A percentile compares a stretch with the other conserved stretches of the same genome.
These are phyloP conservation scores for Archocentrus centrarchus DNA, from an alignment of 2,113 vertebrate species.

Conservation along the genomic window DNA sequence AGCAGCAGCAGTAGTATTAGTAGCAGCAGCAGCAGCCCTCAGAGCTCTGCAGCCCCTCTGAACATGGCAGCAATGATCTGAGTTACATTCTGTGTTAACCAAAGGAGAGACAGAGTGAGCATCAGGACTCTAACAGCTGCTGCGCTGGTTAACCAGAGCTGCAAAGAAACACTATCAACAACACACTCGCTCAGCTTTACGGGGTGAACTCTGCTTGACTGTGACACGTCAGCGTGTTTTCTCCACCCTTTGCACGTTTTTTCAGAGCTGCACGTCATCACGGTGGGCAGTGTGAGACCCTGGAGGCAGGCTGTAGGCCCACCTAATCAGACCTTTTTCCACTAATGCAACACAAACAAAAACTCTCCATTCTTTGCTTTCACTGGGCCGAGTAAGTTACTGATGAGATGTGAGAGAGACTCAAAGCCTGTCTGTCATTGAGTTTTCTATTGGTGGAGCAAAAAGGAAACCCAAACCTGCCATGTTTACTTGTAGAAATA, in stretches of 20 bases:
- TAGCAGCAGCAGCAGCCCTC: no score
- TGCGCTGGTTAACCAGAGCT: no score
- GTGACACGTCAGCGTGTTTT: not conserved
- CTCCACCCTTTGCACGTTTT: not conserved
- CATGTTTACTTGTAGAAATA: accelerated
- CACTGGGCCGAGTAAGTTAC: not conserved
- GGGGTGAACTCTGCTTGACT: no score
- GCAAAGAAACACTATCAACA: no score
- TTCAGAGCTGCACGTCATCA: not conserved
- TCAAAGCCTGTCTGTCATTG: accelerated
- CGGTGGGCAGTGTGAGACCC: not conserved
- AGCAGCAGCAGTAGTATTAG: no score
- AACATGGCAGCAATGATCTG: not conserved
- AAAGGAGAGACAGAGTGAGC: not conserved
- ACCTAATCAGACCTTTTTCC: not conserved
- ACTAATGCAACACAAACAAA: not conserved
- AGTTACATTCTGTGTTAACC: not conserved
- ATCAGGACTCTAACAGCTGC: no score
- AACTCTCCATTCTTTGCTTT: not conserved
- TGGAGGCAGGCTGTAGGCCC: not conserved
- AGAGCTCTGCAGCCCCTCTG: not conserved
- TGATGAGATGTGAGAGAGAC: not conserved
- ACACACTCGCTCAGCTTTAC: no score
- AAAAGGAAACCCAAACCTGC: not conserved
- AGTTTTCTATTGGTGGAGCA: not conserved